phyloP scores from a whole-genome alignment of 2,888 invertebrate species.

The Drosophila phalerata region DNA sequence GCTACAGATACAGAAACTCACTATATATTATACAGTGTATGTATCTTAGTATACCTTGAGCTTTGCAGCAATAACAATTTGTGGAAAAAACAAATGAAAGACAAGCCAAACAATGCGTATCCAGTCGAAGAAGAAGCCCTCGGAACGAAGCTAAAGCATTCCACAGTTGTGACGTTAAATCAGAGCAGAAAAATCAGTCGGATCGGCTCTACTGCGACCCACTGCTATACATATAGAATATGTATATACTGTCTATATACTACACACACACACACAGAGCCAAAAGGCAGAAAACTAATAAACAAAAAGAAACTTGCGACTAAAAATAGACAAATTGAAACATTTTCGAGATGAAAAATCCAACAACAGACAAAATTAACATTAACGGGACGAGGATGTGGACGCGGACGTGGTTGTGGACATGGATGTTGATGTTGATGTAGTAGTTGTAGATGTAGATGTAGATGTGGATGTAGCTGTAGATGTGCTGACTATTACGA shows the following conservation, averaged over 20 bases:
- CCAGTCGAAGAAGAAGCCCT: conserved; percentile 47
- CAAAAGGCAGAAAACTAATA: conserved; percentile 69
- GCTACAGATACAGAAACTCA: conserved; percentile 7
- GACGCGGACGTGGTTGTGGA: conserved; percentile 55
- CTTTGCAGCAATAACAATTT: conserved; percentile 52
- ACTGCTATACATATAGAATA: conserved; percentile 54
- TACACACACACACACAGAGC: conserved; percentile 39
- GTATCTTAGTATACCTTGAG: conserved; percentile 48
- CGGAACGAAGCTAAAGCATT: conserved; percentile 50
- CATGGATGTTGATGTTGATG: conserved; percentile 17
- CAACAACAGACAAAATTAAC: conserved; percentile 59
- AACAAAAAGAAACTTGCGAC: conserved; percentile 79
- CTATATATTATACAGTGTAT: conserved; percentile 7
- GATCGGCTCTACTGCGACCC: conserved; percentile 58
- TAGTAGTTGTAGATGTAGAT: conserved; percentile 1
- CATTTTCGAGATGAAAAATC: conserved; percentile 75
- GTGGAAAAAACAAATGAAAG: conserved; percentile 66
- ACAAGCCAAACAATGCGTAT: conserved; percentile 67
- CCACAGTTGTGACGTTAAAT: conserved; percentile 79
- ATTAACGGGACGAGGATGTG: conserved; percentile 62
- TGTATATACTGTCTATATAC: conserved; percentile 33
- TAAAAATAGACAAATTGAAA: conserved; percentile 81
- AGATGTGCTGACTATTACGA: conserved; percentile 56
- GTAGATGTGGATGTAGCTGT: conserved; percentile 18
- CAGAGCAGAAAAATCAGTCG: conserved; percentile 55